Evolutionary conservation across 2,888 invertebrate genomes (phyloP).

Genomic region (Acrobasis consociella): DNA sequence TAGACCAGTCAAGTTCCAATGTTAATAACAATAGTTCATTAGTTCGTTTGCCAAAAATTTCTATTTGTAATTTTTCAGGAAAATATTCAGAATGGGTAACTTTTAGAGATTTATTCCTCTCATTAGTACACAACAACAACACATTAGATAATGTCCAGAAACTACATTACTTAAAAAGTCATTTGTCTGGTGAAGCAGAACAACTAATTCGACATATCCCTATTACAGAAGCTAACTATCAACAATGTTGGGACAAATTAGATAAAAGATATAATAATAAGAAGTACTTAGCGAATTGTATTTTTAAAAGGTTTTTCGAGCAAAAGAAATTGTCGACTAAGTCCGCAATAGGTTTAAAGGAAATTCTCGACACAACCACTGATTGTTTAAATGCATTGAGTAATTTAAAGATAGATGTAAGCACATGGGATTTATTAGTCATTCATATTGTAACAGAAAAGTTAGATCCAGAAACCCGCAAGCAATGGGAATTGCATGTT

Average conservation of each 20-base stretch:
- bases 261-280: background rate
- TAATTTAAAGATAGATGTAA: slow-evolving; percentile 8
- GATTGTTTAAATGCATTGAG: slow-evolving; percentile 31
- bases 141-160: background rate
- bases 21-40: no score
- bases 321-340: slow-evolving; percentile 26
- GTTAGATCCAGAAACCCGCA: slow-evolving; percentile 9
- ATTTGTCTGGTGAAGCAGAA: background rate
- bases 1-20: no score
- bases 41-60: background rate
- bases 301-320: slow-evolving; percentile 29
- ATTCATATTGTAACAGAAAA: slow-evolving; percentile 10
- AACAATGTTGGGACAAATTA: background rate
- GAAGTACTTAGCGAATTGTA: background rate
- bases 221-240: background rate
- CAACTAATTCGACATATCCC: background rate
- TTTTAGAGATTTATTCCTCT: background rate
- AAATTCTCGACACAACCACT: slow-evolving; percentile 31
- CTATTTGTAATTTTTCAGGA: background rate
- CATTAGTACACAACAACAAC: background rate
- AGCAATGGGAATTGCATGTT: slow-evolving; percentile 21
- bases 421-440: slow-evolving; percentile 13
- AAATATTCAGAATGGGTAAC: background rate
- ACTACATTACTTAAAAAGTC: background rate
- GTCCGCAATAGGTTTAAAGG: slow-evolving; percentile 30